Conservation (phyloP, 2,888 invertebrate genomes). For the Andrena fulva region DNA sequence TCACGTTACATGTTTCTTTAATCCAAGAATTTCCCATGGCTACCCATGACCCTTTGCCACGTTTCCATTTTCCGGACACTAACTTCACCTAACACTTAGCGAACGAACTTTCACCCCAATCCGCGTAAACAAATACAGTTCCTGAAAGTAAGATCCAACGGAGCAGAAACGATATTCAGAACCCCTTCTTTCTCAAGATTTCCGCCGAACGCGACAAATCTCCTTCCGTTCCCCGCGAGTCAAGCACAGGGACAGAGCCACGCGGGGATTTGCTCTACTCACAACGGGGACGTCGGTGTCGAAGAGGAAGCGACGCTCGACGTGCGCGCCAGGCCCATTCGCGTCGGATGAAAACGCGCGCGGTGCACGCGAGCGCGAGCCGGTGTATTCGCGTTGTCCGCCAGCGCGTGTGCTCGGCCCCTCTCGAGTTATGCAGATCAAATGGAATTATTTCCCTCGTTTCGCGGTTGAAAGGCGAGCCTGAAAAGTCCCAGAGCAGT, state of each 20-base stretch:
- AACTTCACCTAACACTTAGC: no score
- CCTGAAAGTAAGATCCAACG: no score
- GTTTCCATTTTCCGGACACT: no score
- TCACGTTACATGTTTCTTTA: no score
- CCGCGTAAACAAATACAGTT: no score
- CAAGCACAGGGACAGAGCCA: not conserved
- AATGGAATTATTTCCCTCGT: slow-evolving; percentile 58
- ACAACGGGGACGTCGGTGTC: not conserved
- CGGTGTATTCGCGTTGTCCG: not conserved
- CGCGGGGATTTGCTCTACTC: no score
- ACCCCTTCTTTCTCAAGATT: no score
- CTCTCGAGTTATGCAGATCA: slow-evolving; percentile 52
- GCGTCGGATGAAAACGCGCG: slow-evolving; percentile 8
- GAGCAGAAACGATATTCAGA: no score
- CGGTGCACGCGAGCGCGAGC: not conserved
- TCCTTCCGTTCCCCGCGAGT: not conserved
- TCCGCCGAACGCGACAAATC: no score
- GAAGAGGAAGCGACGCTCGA: slow-evolving; percentile 3
- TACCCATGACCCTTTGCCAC: no score
- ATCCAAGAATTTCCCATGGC: no score
- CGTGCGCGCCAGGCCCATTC: not conserved
- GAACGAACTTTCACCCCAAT: no score
- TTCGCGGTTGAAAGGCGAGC: slow-evolving; percentile 35
- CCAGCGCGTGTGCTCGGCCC: not conserved
- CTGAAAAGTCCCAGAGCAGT: slow-evolving; percentile 40